Evolutionary conservation across 2,888 invertebrate genomes (phyloP).

Genomic region (Lochmaea capreae): DNA sequence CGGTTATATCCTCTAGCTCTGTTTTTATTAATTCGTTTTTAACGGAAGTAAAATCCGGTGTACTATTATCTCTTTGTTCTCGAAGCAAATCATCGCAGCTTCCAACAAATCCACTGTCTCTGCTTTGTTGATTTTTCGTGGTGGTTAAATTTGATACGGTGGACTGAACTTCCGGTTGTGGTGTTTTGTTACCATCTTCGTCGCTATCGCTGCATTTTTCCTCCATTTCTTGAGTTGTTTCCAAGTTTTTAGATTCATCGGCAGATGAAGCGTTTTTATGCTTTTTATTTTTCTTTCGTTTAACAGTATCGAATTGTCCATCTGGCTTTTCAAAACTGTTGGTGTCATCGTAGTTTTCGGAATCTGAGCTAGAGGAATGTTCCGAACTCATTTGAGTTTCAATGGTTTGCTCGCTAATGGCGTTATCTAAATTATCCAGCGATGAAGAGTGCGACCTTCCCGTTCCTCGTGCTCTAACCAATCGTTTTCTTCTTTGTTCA

Average conservation of each 20-base stretch:
- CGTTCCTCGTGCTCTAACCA: constrained; percentile 85
- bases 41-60: constrained; percentile 47
- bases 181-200: constrained; percentile 76
- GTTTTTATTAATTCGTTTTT: constrained; percentile 58
- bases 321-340: constrained; percentile 78
- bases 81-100: constrained; percentile 88
- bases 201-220: constrained; percentile 70
- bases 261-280: constrained; percentile 68
- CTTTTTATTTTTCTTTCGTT: constrained; percentile 86
- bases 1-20: constrained; percentile 72
- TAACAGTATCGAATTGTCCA: constrained; percentile 83
- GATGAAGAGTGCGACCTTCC: constrained; percentile 86
- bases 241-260: constrained; percentile 74
- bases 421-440: constrained; percentile 77
- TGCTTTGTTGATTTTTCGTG: constrained; percentile 82
- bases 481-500: constrained; percentile 83
- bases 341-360: constrained; percentile 77
- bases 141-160: constrained; percentile 70
- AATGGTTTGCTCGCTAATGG: constrained; percentile 59
- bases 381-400: constrained; percentile 70
- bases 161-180: constrained; percentile 73
- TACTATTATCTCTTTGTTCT: constrained; percentile 70
- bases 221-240: constrained; percentile 72
- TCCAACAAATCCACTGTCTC: constrained; percentile 90
- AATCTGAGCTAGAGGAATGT: constrained; percentile 76